Evolutionary conservation across 2,888 invertebrate genomes (phyloP), one percentile per base, ranked within the genome.

Genomic region (Belgica antarctica): DNA sequence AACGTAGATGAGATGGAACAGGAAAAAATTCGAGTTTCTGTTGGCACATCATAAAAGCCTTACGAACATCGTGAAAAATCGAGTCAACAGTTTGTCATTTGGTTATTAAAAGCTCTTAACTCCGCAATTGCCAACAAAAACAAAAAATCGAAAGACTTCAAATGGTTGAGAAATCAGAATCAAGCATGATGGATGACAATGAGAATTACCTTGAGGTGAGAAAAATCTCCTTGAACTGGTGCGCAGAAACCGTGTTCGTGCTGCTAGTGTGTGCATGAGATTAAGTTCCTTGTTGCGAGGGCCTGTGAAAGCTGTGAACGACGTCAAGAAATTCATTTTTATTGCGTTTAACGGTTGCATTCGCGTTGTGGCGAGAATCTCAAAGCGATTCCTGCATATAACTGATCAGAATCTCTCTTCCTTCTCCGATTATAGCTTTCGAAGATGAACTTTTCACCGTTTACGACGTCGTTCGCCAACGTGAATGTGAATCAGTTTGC

Each of bases 401-500:
- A 12, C 28, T 12, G 22, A 28, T 57, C 28, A 59, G 27, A 62
- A 12, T 28, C 2, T 36, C 34, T 34, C 12, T 12, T 62, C 57
- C 59, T 57, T 66, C 24, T 70, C 62, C 62, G 24, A 36, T 73
- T 74, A 62, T 70, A 76, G 75, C 72, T 73, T 71, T 74, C 74
- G 71, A 75, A 73, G 71, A 91, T 91, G 90, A 91, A 90, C 82
- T 90, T 90, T 78, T 86, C 89, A 72, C 86, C 89, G 72, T 90
- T 89, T 78, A 82, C 83, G 76, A 79, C 84, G 78, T 79, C 86
- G 77, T 86, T 86, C 72, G 82, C 84, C 52, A 83, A 85, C 31
- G 76, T 86, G 74, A 85, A 88, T 41, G 82, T 87, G 77, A 84
- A 83, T 72, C 85, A 86, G 75, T 86, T 86, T 76, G 81, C 87